Evolutionary conservation across 2,797 vertebrate species (phyloP).

Genomic region (Labroides dimidiatus): DNA sequence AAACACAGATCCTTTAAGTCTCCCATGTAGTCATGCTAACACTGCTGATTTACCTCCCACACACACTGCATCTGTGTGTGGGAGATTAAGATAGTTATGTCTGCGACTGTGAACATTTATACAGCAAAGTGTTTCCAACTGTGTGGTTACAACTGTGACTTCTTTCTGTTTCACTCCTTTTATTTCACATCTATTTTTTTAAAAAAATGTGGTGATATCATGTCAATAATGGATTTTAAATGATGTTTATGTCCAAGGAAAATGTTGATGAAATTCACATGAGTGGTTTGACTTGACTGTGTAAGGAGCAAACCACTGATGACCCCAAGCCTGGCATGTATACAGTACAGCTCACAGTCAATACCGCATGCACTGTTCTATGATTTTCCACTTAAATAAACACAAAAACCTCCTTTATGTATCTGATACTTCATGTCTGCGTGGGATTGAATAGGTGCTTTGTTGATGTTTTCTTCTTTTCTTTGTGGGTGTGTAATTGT

Average conservation of each 20-base stretch:
- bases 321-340: neutral
- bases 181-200: neutral
- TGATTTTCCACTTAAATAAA: constrained; percentile 54
- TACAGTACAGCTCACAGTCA: constrained; percentile 1
- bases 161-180: neutral
- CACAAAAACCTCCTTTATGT: constrained; percentile 34
- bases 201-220: neutral
- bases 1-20: neutral
- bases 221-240: neutral
- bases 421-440: constrained; percentile 49
- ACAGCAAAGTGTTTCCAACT: neutral
- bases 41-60: neutral
- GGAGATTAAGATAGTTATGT: neutral
- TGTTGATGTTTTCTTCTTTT: constrained; percentile 16
- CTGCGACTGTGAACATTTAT: neutral
- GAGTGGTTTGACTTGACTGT: constrained; percentile 21
- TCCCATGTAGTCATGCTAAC: neutral
- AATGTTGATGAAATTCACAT: constrained; percentile 19
- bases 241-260: constrained; percentile 7
- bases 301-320: constrained; percentile 15
- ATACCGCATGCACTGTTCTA: constrained; percentile 29
- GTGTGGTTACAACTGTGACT: neutral
- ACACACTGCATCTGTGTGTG: neutral
- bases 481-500: constrained; percentile 32
- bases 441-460: constrained; percentile 61